phyloP scores from a whole-genome alignment of 2,888 invertebrate species.

The Stomorhina lunata region DNA sequence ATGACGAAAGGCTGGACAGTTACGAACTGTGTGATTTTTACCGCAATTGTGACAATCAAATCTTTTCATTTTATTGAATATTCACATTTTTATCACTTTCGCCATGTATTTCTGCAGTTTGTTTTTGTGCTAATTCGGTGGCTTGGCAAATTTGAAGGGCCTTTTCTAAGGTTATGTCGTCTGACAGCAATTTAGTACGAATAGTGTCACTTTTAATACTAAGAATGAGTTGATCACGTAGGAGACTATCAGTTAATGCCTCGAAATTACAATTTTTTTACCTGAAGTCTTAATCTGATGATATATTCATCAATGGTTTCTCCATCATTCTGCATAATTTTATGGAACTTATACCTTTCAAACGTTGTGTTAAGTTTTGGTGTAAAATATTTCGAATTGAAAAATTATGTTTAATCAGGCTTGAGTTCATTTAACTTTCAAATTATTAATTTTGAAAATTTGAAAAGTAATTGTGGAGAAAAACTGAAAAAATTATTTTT shows the following conservation, averaged over 20 bases:
- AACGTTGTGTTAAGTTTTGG: slow-evolving; percentile 1
- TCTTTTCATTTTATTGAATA: neutral
- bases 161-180: neutral
- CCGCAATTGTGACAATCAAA: slow-evolving; percentile 1
- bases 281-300: neutral
- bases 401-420: too few relatives aligned
- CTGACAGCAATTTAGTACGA: neutral
- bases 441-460: too few relatives aligned
- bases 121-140: neutral
- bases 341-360: slow-evolving; percentile 7
- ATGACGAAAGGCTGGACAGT: slow-evolving; percentile 5
- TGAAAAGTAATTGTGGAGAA: too few relatives aligned
- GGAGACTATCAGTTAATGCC: neutral
- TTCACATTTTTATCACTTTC: neutral
- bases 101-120: slow-evolving; percentile 9
- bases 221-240: neutral
- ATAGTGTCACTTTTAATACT: neutral
- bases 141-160: neutral
- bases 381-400: too few relatives aligned
- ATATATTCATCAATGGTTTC: neutral
- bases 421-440: too few relatives aligned
- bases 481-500: too few relatives aligned
- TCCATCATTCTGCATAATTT: neutral
- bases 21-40: neutral
- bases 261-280: neutral